Evolutionary conservation across 1,140 invertebrate genomes (phyloP).

Genomic region (Drosophila punjabiensis): DNA sequence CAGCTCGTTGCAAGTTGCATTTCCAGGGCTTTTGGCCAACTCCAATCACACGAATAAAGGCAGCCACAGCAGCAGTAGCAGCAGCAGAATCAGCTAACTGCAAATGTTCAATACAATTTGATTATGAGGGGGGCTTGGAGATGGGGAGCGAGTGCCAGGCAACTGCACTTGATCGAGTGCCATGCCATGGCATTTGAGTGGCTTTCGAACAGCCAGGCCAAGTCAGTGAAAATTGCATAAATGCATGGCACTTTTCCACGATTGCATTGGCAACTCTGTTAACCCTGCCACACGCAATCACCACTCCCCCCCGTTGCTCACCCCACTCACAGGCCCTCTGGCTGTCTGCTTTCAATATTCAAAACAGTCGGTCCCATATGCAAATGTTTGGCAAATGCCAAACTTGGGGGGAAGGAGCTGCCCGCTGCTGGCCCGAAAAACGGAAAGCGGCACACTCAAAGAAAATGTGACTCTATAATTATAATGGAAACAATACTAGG

Average conservation of each 20-base stretch:
- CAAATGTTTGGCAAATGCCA: slow-evolving; percentile 69
- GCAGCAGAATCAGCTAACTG: slow-evolving; percentile 75
- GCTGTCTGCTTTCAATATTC: slow-evolving; percentile 77
- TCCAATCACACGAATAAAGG: slow-evolving; percentile 79
- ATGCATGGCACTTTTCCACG: slow-evolving; percentile 81
- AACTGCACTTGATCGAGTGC: slow-evolving; percentile 79
- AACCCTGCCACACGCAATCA: slow-evolving; percentile 38
- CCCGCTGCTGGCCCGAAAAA: slow-evolving; percentile 16
- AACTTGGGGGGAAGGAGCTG: slow-evolving; percentile 32
- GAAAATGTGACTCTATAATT: background rate
- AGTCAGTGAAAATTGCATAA: slow-evolving; percentile 80
- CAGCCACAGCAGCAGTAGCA: slow-evolving; percentile 26
- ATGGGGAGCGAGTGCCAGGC: background rate
- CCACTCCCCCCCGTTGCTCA: background rate
- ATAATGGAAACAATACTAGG: too few relatives aligned
- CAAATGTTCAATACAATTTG: slow-evolving; percentile 83
- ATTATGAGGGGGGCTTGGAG: slow-evolving; percentile 55
- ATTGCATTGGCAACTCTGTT: slow-evolving; percentile 65
- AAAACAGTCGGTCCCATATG: slow-evolving; percentile 78
- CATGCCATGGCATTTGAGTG: slow-evolving; percentile 80
- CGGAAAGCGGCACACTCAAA: slow-evolving; percentile 14
- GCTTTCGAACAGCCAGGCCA: slow-evolving; percentile 71
- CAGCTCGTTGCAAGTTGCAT: slow-evolving; percentile 32
- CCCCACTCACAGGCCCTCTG: slow-evolving; percentile 3
- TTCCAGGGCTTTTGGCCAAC: slow-evolving; percentile 62